phyloP scores from a whole-genome alignment of 2,797 vertebrate genomes.

The Acipenser transmontanus region DNA sequence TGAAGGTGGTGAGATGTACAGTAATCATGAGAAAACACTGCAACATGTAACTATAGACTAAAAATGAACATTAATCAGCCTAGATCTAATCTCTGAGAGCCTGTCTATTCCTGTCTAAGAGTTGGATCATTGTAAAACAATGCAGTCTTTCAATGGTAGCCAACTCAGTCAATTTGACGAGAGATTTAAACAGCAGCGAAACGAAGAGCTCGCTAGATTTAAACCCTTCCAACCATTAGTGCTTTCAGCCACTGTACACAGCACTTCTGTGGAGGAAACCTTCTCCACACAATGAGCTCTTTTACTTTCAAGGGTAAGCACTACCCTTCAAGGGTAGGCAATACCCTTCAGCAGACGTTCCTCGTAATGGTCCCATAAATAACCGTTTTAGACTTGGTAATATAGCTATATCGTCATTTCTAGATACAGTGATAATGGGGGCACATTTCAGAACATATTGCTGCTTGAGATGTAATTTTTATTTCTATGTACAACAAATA shows the following conservation, averaged over 20 bases:
- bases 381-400: no score
- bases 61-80: conserved; percentile 14
- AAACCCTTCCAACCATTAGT: conserved; percentile 34
- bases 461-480: no score
- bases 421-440: no score
- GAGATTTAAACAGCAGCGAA: conserved; percentile 29
- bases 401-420: no score
- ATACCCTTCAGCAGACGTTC: conserved; percentile 3
- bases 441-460: no score
- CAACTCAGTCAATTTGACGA: conserved; percentile 38
- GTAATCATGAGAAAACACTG: conserved; percentile 13
- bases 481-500: no score
- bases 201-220: conserved; percentile 29
- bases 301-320: conserved; percentile 21
- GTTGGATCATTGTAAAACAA: conserved; percentile 35
- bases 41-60: conserved; percentile 14
- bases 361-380: neutral
- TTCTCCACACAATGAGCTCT: conserved; percentile 33
- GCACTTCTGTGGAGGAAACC: conserved; percentile 29
- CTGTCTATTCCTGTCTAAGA: conserved; percentile 21
- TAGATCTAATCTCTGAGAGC: conserved; percentile 25
- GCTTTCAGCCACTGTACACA: conserved; percentile 22
- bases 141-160: conserved; percentile 36
- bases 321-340: conserved; percentile 24
- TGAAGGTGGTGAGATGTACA: conserved; percentile 10